phyloP scores from a whole-genome alignment of 37 sponge, comb jelly and placozoan species.

The Spongia lamella region DNA sequence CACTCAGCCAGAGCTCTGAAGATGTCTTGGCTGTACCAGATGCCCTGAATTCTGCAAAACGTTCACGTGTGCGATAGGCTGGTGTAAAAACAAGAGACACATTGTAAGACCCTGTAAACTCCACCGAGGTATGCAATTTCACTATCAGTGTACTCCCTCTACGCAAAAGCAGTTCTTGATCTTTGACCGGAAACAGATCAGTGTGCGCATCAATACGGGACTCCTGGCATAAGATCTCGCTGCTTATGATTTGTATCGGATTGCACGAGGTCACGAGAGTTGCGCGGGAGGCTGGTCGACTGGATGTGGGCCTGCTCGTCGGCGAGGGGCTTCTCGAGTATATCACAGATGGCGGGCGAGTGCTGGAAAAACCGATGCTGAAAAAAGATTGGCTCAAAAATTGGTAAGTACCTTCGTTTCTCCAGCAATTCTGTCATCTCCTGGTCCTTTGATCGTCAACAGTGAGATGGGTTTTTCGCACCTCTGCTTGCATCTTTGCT shows the following conservation, averaged over 20 bases:
- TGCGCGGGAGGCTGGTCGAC: too few relatives aligned
- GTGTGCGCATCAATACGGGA: constrained; percentile 5
- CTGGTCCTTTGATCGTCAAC: not conserved
- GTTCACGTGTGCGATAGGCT: constrained; percentile 46
- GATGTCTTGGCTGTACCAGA: constrained; percentile 40
- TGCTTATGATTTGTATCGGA: constrained; percentile 4
- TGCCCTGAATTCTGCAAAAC: constrained; percentile 72
- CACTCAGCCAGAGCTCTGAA: constrained; percentile 64
- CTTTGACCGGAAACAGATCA: not conserved
- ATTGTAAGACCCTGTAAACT: constrained; percentile 32
- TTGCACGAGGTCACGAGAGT: not conserved
- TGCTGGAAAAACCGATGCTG: too few relatives aligned
- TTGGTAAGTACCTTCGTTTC: not conserved
- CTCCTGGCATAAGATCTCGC: constrained; percentile 16
- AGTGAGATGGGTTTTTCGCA: too few relatives aligned
- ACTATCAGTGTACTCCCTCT: constrained; percentile 65
- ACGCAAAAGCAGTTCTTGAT: not conserved
- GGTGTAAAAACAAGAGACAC: constrained; percentile 66
- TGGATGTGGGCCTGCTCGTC: too few relatives aligned
- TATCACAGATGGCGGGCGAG: too few relatives aligned
- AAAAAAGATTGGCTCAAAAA: not conserved
- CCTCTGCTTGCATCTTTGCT: too few relatives aligned
- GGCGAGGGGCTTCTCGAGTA: too few relatives aligned
- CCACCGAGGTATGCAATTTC: constrained; percentile 29
- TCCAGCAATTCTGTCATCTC: not conserved